phyloP scores from a whole-genome alignment of 2,113 vertebrate genomes.

The Lepisosteus oculatus region DNA sequence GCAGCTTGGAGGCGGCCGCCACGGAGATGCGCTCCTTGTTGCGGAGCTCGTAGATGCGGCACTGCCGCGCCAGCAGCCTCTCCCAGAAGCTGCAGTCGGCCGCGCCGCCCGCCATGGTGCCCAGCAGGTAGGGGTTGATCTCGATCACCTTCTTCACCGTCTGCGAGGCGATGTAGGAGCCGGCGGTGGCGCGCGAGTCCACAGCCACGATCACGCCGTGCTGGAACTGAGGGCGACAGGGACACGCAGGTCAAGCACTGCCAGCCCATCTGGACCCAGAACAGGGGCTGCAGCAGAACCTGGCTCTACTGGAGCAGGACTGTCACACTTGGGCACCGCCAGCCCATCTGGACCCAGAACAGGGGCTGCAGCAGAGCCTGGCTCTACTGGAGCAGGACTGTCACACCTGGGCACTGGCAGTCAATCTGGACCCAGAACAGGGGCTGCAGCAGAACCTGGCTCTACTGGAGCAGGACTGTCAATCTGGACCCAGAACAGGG shows the following conservation, averaged over 20 bases:
- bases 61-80: constrained; percentile 82
- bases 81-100: constrained; percentile 92
- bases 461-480: no score
- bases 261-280: neutral
- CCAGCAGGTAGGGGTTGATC: constrained; percentile 85
- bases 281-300: no score
- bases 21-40: constrained; percentile 92
- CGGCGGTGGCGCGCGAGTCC: constrained; percentile 85
- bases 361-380: no score
- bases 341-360: no score
- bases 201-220: constrained; percentile 86
- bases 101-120: constrained; percentile 89
- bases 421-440: no score
- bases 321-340: no score
- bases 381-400: no score
- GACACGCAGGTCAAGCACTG: neutral
- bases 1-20: constrained; percentile 85
- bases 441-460: no score
- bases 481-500: no score
- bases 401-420: no score
- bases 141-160: constrained; percentile 91
- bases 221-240: constrained; percentile 64
- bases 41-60: constrained; percentile 86
- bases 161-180: constrained; percentile 85
- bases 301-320: no score